Conservation (phyloP, 2,113 vertebrate genomes). For the Gallinago paraguaiae region DNA sequence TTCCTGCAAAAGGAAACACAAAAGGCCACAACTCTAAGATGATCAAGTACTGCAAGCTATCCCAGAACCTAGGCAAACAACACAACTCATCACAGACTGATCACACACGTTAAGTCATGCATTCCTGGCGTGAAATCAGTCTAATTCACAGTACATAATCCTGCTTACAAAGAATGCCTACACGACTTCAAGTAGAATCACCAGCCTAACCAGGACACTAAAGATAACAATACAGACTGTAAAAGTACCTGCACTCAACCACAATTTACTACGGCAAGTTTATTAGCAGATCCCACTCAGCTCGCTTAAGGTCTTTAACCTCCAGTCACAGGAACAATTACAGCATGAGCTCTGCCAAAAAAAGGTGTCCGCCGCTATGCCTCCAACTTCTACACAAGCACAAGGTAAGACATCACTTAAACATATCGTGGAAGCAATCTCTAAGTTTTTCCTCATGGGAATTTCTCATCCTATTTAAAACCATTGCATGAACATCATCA, state of each 20-base stretch:
- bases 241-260: not conserved
- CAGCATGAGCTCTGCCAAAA: not conserved
- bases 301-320: not conserved
- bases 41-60: not conserved
- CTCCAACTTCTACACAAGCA: not conserved
- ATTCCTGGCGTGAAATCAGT: not conserved
- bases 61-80: not conserved
- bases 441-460: not conserved
- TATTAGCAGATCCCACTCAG: not conserved
- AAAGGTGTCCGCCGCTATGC: accelerated
- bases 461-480: not conserved
- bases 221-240: not conserved
- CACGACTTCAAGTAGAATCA: not conserved
- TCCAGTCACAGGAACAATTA: not conserved
- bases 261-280: not conserved
- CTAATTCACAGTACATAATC: not conserved
- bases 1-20: not conserved
- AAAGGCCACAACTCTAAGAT: not conserved
- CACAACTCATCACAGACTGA: not conserved
- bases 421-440: not conserved
- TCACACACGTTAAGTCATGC: accelerated
- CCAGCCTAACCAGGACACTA: not conserved
- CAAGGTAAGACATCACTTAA: not conserved
- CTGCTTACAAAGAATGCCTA: not conserved
- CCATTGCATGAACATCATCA: not conserved